Percentiles rank a stretch among this genome's conserved stretches.
These are phyloP conservation scores for Nyctibius grandis DNA, from an alignment of 2,797 vertebrate genomes.

Conservation along the genomic window DNA sequence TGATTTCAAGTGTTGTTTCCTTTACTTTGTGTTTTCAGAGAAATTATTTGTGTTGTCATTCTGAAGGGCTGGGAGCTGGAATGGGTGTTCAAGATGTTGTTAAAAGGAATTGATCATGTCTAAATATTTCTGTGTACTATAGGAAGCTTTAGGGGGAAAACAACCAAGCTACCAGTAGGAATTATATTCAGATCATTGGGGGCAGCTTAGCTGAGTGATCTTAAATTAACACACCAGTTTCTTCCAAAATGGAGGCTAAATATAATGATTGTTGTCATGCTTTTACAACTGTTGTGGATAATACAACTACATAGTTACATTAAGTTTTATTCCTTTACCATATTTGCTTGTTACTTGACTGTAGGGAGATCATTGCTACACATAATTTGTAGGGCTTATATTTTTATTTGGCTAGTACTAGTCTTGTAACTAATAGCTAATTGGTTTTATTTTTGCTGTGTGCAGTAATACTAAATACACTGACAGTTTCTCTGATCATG, in stretches of 20 bases:
- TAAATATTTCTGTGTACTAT: not conserved
- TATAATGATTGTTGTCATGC: not conserved
- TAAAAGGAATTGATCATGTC: not conserved
- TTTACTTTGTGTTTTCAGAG: not conserved
- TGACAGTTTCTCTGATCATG: not conserved
- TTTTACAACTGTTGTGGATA: not conserved
- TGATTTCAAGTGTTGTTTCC: not conserved
- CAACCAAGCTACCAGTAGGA: not conserved
- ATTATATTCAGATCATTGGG: not conserved
- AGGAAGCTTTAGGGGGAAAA: not conserved
- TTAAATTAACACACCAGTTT: not conserved
- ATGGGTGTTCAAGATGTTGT: not conserved
- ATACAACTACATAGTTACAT: not conserved
- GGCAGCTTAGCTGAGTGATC: not conserved
- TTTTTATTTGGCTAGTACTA: not conserved
- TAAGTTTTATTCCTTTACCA: not conserved
- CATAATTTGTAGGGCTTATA: not conserved
- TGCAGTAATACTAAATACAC: not conserved
- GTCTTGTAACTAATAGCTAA: not conserved
- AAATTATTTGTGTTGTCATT: not conserved
- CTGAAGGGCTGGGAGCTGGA: not conserved
- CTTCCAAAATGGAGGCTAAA: not conserved
- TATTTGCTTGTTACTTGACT: not conserved
- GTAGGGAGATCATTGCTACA: not conserved
- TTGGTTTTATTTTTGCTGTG: not conserved